Base-by-base conservation (phyloP, 2,113 vertebrate species). In the Lepus americanus region DNA sequence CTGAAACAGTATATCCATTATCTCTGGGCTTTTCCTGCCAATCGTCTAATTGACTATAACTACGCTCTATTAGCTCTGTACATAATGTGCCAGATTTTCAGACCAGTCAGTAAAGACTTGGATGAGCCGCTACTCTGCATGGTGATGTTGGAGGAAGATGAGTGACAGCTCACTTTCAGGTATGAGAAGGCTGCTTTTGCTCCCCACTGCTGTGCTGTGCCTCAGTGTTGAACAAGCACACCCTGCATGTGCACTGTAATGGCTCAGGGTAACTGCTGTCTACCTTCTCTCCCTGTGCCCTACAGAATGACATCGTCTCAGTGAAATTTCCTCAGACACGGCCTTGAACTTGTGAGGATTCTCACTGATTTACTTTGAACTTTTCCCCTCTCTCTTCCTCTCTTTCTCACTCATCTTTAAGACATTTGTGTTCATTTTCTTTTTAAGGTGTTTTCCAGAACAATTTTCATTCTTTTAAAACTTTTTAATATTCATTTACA, bases 21-120 rank as follows among this genome's bases (percentile, higher is more conserved):
- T 27, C 66, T 91, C 51, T 70, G 64, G 78, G 51, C 64, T 83
- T 83, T 74, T 59, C 70, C 69, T 93, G 69, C 87, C 78, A 93
- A 39, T 90, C 33, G 29, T 79, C 82, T 74, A 67, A 78, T 12
- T 79, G 76, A 67, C 72, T 44, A 3, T 79, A 93, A 83, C 31
- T 44, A 33, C 31, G 36, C 17, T 84, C 33, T 74, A 9, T 85
- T 19, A 69, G 51, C 51, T 88, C 29, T 20, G 39, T 16, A 13
- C 33, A 33, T 25, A 13, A 23, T 33, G 4, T 44, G 64, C 59
- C 66, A 80, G 14, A 77, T 76, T 84, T 88, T 49, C 59, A 85
- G 78, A 67, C 79, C 39, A 29, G 64, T 70, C 29, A 44, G 27
- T 31, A 20, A 22, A 61, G 49, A 73, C 67, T 16, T 49, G 36